Percentiles rank a stretch among this genome's conserved stretches.
Evolutionary conservation across 2,113 vertebrate species (phyloP).

Genomic region (Podilymbus podiceps): DNA sequence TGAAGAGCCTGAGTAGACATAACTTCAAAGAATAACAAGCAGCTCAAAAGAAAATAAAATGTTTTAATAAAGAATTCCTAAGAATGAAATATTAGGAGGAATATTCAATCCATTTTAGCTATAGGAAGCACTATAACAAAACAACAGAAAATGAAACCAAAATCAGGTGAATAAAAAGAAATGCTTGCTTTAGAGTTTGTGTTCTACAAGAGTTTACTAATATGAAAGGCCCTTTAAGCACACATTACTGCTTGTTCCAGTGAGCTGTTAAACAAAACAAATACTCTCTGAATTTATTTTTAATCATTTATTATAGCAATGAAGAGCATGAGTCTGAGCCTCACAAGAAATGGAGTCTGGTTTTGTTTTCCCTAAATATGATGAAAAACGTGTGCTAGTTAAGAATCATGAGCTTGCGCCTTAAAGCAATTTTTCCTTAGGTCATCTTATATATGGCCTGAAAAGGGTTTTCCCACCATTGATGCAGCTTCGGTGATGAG

Average conservation of each 20-base stretch:
- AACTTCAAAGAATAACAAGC: constrained; percentile 55
- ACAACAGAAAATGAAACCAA: background rate
- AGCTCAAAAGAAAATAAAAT: background rate
- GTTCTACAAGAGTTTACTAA: background rate
- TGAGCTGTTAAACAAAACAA: background rate
- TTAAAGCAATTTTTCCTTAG: background rate
- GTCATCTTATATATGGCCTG: background rate
- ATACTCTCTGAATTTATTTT: background rate
- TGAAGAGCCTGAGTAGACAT: constrained; percentile 20
- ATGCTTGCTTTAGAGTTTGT: background rate
- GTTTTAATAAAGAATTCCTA: constrained; percentile 5
- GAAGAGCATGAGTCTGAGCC: background rate
- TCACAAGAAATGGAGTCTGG: background rate
- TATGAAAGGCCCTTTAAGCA: background rate
- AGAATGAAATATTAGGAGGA: background rate
- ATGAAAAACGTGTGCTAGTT: background rate
- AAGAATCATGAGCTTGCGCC: background rate
- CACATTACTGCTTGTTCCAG: background rate
- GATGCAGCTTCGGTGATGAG: background rate
- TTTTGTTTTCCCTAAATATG: background rate
- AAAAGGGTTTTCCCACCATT: background rate
- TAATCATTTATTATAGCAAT: background rate
- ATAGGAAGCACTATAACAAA: background rate
- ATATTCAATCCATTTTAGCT: background rate
- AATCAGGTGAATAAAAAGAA: background rate